Evolutionary conservation across 1,140 invertebrate species (phyloP), one percentile per base, ranked within the genome.

Genomic region (Leptinotarsa defecta): DNA sequence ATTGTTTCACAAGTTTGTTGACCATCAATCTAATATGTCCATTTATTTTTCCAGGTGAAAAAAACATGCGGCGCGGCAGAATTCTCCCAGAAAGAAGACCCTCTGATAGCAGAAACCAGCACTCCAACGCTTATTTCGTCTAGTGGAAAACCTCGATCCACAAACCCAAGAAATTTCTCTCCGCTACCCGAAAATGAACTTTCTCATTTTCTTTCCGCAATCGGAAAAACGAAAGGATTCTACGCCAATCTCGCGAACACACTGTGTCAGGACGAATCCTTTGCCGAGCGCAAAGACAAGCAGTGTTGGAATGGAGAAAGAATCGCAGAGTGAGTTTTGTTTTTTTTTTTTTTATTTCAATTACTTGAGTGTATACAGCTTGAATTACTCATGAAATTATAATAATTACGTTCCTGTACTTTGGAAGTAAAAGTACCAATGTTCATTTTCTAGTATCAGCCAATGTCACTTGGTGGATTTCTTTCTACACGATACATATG

Each of bases 251-350:
- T 94, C 4, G 91, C 92, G 1, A 92, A 93, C 82, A 87, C 88
- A 52, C 85, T 94, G 49, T 94, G 93, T 83, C 85, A 88, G 48
- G 88, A 91, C 75, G 87, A 88, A 3, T 88, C 87, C 76, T 90
- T 91, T 74, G 89, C 89, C 6, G 88, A 88, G 76, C 86, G 87
- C 34, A 87, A 87, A 13, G 87, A 89, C 68, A 88, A 88, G 20
- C 88, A 89, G 8, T 94, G 93, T 83, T 94, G 93, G 93, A 94
- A 93, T 82, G 93, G 92, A 52, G 89, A 92, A 78, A 85, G 88
- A 74, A 86, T 94, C 78, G 92, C 91, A 86, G 92, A 93, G 93
- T 94, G 81, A 92, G 92, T 92, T n/a, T 57, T 57, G 24, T 71
- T 49, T 64, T 64, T 2, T n/a, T n/a, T 34, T 8, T 34, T 34